phyloP scores from a whole-genome alignment of 2,888 invertebrate genomes.

The Lacanobia oleracea region DNA sequence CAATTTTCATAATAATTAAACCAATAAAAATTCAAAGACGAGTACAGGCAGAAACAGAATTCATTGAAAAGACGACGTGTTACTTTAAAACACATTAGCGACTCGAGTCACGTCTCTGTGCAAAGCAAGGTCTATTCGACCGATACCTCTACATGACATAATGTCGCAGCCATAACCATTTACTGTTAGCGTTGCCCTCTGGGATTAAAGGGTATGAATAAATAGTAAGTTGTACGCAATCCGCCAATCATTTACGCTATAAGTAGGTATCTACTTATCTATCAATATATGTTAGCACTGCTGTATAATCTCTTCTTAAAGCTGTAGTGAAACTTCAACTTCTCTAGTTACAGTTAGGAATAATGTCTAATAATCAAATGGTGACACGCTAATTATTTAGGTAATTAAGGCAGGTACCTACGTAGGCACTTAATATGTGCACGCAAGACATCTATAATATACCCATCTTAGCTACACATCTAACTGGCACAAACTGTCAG shows the following conservation, averaged over 20 bases:
- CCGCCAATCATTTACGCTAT: slow-evolving; percentile 2
- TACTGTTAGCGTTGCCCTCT: slow-evolving; percentile 74
- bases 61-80: slow-evolving; percentile 71
- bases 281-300: background rate
- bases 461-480: background rate
- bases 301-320: background rate
- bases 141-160: slow-evolving; percentile 82
- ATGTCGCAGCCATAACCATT: slow-evolving; percentile 76
- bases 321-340: background rate
- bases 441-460: background rate
- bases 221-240: slow-evolving; percentile 47
- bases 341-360: background rate
- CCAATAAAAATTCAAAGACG: slow-evolving; percentile 32
- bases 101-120: slow-evolving; percentile 82
- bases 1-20: slow-evolving; percentile 35
- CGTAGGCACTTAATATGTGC: too few relatives aligned
- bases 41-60: slow-evolving; percentile 56
- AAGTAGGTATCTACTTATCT: background rate
- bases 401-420: background rate
- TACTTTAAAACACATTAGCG: slow-evolving; percentile 74
- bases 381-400: background rate
- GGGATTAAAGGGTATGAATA: slow-evolving; percentile 61
- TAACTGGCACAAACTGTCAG: slow-evolving; percentile 28
- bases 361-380: background rate
- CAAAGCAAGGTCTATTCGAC: slow-evolving; percentile 81